phyloP scores from a whole-genome alignment of 2,888 invertebrate genomes.

The Cartodere bifasciata region DNA sequence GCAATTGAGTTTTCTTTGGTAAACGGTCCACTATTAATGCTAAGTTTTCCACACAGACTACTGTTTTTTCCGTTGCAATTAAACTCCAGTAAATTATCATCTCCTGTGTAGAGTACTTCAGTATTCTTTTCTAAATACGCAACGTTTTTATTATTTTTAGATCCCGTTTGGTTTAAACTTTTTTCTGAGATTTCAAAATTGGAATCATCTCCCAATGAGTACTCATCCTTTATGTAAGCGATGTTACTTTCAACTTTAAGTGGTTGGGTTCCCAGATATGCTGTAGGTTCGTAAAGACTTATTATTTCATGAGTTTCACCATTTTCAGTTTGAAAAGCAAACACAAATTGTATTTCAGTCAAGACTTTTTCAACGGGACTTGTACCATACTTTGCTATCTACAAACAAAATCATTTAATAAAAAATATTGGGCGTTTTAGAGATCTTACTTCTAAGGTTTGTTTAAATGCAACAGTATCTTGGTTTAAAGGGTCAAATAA shows the following conservation, averaged over 20 bases:
- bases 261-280: slow-evolving; percentile 21
- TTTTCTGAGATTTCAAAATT: slow-evolving; percentile 1
- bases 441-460: slow-evolving; percentile 23
- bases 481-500: slow-evolving; percentile 18
- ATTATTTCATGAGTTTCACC: slow-evolving; percentile 17
- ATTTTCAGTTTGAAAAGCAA: slow-evolving; percentile 12
- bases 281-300: slow-evolving; percentile 18
- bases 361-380: slow-evolving; percentile 31
- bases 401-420: slow-evolving; percentile 5
- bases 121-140: neutral
- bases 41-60: too few relatives aligned
- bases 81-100: neutral
- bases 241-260: slow-evolving; percentile 21
- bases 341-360: slow-evolving; percentile 29
- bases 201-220: neutral
- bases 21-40: too few relatives aligned
- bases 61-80: too few relatives aligned
- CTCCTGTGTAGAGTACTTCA: neutral
- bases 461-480: slow-evolving; percentile 21
- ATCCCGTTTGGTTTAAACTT: neutral
- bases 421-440: neutral
- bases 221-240: slow-evolving; percentile 13
- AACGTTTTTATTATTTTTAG: neutral
- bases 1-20: slow-evolving; percentile 3
- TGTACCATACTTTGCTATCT: slow-evolving; percentile 30